Conservation (phyloP, 2,113 vertebrate species). For the Irena cyanogastra region DNA sequence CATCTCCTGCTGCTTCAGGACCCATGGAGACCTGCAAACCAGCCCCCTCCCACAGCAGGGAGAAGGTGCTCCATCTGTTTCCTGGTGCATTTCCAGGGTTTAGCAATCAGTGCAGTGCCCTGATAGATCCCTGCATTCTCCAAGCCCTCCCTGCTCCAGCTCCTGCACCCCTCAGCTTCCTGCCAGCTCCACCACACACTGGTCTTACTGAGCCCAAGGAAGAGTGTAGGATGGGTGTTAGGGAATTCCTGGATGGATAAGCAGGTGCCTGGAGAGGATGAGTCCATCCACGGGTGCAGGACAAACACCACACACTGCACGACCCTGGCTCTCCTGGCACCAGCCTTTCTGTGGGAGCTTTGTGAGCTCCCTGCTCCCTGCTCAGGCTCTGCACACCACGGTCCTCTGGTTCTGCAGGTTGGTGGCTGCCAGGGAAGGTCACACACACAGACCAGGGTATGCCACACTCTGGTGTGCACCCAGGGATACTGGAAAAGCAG, state of each 20-base stretch:
- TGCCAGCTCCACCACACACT: background rate
- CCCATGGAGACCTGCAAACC: background rate
- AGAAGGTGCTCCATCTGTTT: background rate
- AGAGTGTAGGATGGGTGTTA: background rate
- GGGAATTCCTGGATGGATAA: background rate
- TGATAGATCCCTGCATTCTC: background rate
- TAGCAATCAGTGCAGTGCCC: background rate
- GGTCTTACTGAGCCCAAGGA: accelerated
- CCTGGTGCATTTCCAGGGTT: background rate
- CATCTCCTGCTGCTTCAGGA: background rate
- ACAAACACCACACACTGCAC: background rate
- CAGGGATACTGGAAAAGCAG: background rate
- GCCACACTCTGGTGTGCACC: background rate
- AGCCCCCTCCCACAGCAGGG: background rate
- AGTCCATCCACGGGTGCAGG: background rate
- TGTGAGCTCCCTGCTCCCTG: background rate
- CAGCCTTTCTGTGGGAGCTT: background rate
- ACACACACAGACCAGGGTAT: background rate
- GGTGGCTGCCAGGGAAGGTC: background rate
- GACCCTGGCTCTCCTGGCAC: background rate
- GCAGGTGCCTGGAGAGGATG: background rate
- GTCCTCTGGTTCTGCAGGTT: background rate
- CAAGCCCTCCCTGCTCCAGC: background rate
- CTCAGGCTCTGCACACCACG: accelerated
- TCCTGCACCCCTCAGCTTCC: background rate